These are phyloP conservation scores for Corythoichthys haematopterus DNA, from an alignment of 2,113 vertebrate genomes.

Conservation along the genomic window DNA sequence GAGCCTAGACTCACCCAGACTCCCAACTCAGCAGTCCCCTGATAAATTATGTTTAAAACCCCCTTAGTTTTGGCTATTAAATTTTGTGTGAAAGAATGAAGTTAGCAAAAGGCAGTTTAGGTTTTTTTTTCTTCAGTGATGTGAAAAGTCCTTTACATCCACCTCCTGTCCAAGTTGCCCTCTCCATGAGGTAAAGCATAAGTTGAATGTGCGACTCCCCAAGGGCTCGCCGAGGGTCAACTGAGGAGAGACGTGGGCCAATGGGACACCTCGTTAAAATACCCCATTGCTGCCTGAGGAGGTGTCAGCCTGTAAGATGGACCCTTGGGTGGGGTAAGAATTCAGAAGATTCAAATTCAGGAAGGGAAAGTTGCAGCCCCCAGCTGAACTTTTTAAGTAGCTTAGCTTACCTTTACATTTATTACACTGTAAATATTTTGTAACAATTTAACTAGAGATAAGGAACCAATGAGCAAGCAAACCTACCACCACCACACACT, in stretches of 20 bases:
- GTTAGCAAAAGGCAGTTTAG: no score
- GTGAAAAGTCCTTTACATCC: not conserved
- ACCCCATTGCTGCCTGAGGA: conserved; percentile 23
- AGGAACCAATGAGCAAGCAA: conserved; percentile 28
- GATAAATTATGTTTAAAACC: no score
- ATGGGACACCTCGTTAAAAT: conserved; percentile 57
- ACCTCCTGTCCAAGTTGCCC: not conserved
- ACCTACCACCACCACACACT: conserved; percentile 12
- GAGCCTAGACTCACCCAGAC: no score
- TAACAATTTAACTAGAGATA: conserved; percentile 2
- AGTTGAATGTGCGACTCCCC: not conserved
- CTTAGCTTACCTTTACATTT: not conserved
- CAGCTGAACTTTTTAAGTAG: not conserved
- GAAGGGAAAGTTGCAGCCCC: no score
- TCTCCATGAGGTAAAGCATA: not conserved
- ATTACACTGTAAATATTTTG: not conserved
- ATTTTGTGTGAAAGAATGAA: no score
- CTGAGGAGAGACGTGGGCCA: conserved; percentile 19
- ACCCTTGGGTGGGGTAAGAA: not conserved
- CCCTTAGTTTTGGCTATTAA: no score
- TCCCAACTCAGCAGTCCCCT: no score
- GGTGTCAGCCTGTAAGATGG: conserved; percentile 48
- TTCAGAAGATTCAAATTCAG: not conserved
- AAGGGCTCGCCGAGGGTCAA: conserved; percentile 8
- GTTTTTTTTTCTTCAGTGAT: no score